These are phyloP conservation scores for Palythoa heliodiscus DNA, from an alignment of 92 coral and sea anemone genomes.

Conservation along the genomic window DNA sequence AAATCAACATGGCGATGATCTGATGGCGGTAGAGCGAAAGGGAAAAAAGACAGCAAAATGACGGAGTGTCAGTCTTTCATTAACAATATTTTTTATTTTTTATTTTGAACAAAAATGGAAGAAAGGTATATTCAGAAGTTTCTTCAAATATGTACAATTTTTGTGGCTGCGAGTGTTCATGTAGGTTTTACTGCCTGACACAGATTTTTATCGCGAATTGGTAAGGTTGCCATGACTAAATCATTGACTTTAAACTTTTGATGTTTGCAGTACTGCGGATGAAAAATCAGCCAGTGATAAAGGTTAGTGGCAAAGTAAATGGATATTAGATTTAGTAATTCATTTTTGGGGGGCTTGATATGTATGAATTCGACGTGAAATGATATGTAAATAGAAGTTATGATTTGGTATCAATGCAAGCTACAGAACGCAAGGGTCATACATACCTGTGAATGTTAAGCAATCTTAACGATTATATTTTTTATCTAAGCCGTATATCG, in stretches of 20 bases:
- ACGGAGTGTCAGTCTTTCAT: not conserved
- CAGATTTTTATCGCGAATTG: constrained; percentile 24
- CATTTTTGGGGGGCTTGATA: not conserved
- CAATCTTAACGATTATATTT: no score
- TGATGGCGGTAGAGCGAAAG: constrained; percentile 1
- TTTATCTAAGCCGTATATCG: no score
- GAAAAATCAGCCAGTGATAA: constrained; percentile 9
- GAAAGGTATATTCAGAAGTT: constrained; percentile 14
- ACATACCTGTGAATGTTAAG: no score
- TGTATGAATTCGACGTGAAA: not conserved
- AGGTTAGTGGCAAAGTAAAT: constrained; percentile 1
- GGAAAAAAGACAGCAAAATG: not conserved
- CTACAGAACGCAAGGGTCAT: no score
- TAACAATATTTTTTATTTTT: not conserved
- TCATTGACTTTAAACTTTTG: not conserved
- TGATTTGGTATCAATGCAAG: no score
- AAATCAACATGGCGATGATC: constrained; percentile 46
- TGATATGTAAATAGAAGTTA: not conserved
- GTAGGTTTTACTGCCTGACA: not conserved
- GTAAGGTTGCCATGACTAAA: constrained; percentile 29
- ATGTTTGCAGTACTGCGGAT: constrained; percentile 31
- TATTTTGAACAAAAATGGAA: constrained; percentile 18
- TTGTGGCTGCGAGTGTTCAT: not conserved
- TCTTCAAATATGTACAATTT: not conserved
- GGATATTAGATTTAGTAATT: not conserved